Percentiles rank a stretch among this genome's conserved stretches.
phyloP scores from a whole-genome alignment of 1,140 invertebrate species.

The Onthophagus taurus region DNA sequence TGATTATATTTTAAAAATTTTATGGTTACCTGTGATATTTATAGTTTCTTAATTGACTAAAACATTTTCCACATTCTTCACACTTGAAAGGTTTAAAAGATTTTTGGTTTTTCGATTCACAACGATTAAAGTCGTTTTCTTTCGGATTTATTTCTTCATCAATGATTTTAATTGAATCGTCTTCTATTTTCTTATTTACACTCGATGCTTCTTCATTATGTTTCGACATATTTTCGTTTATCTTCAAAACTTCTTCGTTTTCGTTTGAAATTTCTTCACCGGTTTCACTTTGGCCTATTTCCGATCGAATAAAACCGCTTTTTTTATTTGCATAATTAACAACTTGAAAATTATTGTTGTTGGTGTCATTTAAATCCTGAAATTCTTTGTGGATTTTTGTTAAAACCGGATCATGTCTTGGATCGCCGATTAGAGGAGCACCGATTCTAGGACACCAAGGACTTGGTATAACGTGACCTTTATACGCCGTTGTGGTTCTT shows the following conservation, averaged over 20 bases:
- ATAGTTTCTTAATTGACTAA: conserved; percentile 66
- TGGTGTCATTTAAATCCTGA: too few species aligned
- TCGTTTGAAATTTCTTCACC: background rate
- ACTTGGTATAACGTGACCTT: conserved; percentile 31
- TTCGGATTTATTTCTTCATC: conserved; percentile 30
- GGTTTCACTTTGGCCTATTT: too few species aligned
- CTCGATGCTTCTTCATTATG: too few species aligned
- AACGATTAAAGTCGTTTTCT: conserved; percentile 7
- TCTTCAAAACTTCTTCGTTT: background rate
- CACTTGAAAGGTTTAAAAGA: conserved; percentile 65
- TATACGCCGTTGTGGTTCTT: conserved; percentile 24
- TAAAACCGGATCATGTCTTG: conserved; percentile 26
- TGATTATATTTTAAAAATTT: too few species aligned
- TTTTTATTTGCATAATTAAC: too few species aligned
- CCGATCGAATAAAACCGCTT: too few species aligned
- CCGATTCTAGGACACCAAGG: conserved; percentile 32
- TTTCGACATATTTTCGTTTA: too few species aligned
- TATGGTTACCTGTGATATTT: conserved; percentile 56
- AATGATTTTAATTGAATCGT: background rate
- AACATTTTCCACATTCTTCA: conserved; percentile 65
- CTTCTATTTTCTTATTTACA: too few species aligned
- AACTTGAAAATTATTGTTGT: too few species aligned
- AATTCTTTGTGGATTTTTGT: too few species aligned
- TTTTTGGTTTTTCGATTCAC: too few species aligned
- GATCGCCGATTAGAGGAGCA: conserved; percentile 26